Percentiles rank a stretch among this genome's conserved stretches.
Conservation (phyloP, 2,113 vertebrate species). For the Lucifuga dentata region DNA sequence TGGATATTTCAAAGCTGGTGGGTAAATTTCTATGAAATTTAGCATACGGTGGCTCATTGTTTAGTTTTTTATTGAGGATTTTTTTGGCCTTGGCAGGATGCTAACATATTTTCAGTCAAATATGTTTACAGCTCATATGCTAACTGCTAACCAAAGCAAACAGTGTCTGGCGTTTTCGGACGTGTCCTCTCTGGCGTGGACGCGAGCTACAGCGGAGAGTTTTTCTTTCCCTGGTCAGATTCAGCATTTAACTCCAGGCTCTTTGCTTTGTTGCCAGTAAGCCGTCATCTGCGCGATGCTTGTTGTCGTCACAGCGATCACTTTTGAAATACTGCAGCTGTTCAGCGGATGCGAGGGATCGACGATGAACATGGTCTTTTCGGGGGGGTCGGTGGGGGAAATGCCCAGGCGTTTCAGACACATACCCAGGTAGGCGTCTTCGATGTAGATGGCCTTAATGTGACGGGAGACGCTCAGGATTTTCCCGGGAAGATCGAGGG, state of each 20-base stretch:
- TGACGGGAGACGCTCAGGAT: conserved; percentile 86
- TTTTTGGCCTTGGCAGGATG: too few species aligned
- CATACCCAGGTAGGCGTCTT: conserved; percentile 85
- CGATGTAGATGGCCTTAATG: conserved; percentile 89
- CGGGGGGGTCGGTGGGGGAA: conserved; percentile 49
- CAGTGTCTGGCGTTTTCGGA: too few species aligned
- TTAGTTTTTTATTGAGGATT: too few species aligned
- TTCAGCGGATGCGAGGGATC: conserved; percentile 25
- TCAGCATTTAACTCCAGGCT: conserved; percentile 30
- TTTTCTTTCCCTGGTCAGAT: background rate
- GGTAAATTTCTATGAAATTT: too few species aligned
- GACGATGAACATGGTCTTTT: conserved; percentile 35
- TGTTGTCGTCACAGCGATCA: conserved; percentile 55
- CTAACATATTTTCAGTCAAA: too few species aligned
- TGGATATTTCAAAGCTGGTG: too few species aligned
- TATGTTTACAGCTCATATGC: too few species aligned
- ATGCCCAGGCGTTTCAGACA: conserved; percentile 73
- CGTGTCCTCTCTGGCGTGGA: too few species aligned
- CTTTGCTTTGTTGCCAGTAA: conserved; percentile 59
- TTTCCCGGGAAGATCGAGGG: conserved; percentile 89
- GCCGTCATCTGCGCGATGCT: conserved; percentile 26
- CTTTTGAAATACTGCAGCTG: conserved; percentile 62
- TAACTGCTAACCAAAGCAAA: too few species aligned
- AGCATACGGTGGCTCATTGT: too few species aligned
- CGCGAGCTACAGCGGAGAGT: too few species aligned